Percentiles rank a stretch among this genome's conserved stretches.
Evolutionary conservation across 2,113 vertebrate genomes (phyloP).

Genomic region (Cervus canadensis): DNA sequence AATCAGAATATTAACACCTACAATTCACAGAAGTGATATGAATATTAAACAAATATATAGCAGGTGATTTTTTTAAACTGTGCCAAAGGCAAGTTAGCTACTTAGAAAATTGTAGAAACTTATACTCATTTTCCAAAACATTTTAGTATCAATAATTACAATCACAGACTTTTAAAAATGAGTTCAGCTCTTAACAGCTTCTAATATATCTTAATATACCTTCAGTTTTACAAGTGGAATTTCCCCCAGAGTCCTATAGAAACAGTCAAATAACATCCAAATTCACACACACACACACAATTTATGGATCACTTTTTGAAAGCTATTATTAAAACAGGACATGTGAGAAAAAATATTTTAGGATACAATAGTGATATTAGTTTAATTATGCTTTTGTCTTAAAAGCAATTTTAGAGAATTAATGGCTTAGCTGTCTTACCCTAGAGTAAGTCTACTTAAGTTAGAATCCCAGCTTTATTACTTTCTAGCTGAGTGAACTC

Average conservation of each 20-base stretch:
- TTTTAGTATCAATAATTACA: neutral
- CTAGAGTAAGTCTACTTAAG: neutral
- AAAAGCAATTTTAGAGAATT: neutral
- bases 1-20: neutral
- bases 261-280: neutral
- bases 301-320: neutral
- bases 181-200: neutral
- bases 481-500: neutral
- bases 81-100: neutral
- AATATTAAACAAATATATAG: neutral
- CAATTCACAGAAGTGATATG: neutral
- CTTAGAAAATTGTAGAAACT: neutral
- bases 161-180: neutral
- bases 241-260: neutral
- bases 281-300: neutral
- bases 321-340: neutral
- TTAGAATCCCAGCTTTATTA: neutral
- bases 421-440: neutral
- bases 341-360: neutral
- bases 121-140: neutral
- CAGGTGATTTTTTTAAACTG: neutral
- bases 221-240: conserved; percentile 21
- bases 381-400: neutral
- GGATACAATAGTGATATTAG: neutral
- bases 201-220: neutral